Conservation (phyloP, 2,797 vertebrate genomes). For the Rousettus madagascariensis region DNA sequence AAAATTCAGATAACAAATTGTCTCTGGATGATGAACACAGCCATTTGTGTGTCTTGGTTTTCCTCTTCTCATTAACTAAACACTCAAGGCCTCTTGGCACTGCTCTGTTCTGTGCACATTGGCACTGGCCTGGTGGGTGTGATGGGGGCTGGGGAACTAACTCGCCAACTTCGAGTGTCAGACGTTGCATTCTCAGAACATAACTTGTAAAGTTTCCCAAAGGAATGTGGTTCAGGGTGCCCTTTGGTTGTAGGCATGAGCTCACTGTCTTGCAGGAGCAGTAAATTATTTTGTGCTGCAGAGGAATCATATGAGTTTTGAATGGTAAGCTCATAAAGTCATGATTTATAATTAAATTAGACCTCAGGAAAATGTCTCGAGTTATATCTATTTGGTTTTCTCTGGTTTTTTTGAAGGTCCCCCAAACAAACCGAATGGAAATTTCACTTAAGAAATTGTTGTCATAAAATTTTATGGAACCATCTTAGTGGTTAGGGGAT, state of each 20-base stretch:
- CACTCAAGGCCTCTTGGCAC: accelerated
- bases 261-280: neutral
- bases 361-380: conserved; percentile 70
- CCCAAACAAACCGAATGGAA: conserved; percentile 61
- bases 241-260: neutral
- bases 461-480: conserved; percentile 63
- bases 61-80: conserved; percentile 41
- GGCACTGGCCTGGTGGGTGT: neutral
- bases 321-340: conserved; percentile 52
- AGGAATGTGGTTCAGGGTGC: neutral
- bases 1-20: conserved; percentile 72
- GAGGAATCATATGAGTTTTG: neutral
- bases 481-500: conserved; percentile 55
- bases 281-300: conserved; percentile 51
- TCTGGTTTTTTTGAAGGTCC: conserved; percentile 64
- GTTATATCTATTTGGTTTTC: conserved; percentile 67
- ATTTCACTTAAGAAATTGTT: conserved; percentile 69
- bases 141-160: accelerated
- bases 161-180: neutral
- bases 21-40: conserved; percentile 20
- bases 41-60: neutral
- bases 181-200: accelerated
- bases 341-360: conserved; percentile 76
- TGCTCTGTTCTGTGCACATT: accelerated
- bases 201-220: neutral